Evolutionary conservation across 2,113 vertebrate genomes (phyloP).

Genomic region (Coregonus clupeaformis): DNA sequence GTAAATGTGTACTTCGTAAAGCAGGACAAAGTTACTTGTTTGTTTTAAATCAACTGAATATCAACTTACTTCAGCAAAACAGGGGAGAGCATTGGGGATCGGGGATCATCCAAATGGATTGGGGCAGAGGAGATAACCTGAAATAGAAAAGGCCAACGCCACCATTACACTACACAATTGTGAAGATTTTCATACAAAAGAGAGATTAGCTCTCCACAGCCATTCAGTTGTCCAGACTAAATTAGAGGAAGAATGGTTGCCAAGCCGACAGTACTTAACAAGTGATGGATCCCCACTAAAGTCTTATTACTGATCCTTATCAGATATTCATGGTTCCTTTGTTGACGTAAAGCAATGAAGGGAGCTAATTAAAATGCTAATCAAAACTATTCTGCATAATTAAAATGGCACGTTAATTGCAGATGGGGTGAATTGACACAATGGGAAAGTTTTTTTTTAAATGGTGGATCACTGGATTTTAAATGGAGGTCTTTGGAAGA

Average conservation of each 20-base stretch:
- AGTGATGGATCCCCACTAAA: neutral
- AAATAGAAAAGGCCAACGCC: too few relatives aligned
- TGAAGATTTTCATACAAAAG: neutral
- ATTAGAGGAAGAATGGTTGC: neutral
- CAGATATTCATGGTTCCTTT: constrained; percentile 21
- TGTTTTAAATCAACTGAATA: neutral
- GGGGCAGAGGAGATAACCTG: too few relatives aligned
- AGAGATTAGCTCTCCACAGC: neutral
- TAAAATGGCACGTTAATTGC: constrained; percentile 33
- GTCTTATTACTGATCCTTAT: neutral
- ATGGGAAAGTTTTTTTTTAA: neutral
- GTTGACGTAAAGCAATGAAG: constrained; percentile 32
- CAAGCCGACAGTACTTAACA: neutral
- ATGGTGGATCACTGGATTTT: neutral
- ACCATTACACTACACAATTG: neutral
- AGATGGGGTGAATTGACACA: constrained; percentile 19
- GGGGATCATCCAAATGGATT: too few relatives aligned
- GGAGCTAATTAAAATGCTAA: constrained; percentile 48
- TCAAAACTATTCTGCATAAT: constrained; percentile 28
- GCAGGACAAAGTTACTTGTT: neutral
- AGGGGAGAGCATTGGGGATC: too few relatives aligned
- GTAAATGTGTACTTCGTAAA: neutral
- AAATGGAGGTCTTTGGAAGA: neutral
- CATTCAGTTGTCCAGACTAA: neutral
- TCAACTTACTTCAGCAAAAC: too few relatives aligned